Evolutionary conservation across 1,140 invertebrate species (phyloP).

Genomic region (Pentalonia nigronervosa): DNA sequence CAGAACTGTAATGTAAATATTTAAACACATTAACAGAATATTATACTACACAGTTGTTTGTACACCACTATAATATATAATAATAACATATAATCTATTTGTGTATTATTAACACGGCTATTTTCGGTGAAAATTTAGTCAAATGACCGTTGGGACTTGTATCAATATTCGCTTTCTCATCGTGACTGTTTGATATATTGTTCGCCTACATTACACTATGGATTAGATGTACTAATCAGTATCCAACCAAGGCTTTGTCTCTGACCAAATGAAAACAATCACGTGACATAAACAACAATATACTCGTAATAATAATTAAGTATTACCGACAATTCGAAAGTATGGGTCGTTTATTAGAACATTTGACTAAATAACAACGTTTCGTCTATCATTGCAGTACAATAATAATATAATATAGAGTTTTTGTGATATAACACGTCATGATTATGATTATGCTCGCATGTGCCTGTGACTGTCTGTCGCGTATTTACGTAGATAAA

Average conservation of each 20-base stretch:
- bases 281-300: neutral
- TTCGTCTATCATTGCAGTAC: neutral
- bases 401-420: neutral
- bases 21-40: neutral
- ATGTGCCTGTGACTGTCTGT: neutral
- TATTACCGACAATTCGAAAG: neutral
- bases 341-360: constrained; percentile 11
- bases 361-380: neutral
- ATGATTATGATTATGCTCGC: neutral
- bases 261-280: constrained; percentile 2
- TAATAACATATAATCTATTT: neutral
- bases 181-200: neutral
- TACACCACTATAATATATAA: neutral
- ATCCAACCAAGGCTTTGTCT: constrained; percentile 13
- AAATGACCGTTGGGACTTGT: neutral
- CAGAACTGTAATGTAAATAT: neutral
- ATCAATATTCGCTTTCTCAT: neutral
- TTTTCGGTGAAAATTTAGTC: neutral
- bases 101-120: neutral
- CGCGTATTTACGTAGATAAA: neutral
- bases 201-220: neutral
- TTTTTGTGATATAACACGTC: neutral
- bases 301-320: neutral
- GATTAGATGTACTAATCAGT: neutral
- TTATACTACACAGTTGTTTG: neutral